Conservation (phyloP, 92 coral and sea anemone species). For the Epizoanthus ramosus region DNA sequence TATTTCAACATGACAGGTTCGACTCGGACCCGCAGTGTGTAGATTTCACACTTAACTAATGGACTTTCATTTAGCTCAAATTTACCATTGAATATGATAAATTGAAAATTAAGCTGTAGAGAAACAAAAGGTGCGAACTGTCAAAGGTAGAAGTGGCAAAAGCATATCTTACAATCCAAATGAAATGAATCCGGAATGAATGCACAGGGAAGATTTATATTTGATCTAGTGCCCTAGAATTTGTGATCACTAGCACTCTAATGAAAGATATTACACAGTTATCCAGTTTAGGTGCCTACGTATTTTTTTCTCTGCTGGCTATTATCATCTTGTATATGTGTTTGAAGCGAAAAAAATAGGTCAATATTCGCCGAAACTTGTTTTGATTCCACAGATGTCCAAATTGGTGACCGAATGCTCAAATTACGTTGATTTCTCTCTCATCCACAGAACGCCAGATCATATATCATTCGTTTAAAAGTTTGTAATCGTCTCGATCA, state of each 20-base stretch:
- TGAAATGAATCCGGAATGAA: too few species aligned
- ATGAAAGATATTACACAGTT: too few species aligned
- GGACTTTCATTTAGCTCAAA: conserved; percentile 33
- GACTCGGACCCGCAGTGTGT: conserved; percentile 17
- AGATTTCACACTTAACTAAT: conserved; percentile 41
- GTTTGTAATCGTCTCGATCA: conserved; percentile 8
- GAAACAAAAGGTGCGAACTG: conserved; percentile 41
- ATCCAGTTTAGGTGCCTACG: too few species aligned
- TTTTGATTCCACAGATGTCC: not conserved
- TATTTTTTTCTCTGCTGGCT: too few species aligned
- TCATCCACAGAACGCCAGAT: not conserved
- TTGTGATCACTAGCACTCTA: too few species aligned
- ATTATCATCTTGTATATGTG: too few species aligned
- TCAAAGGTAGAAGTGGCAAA: not conserved
- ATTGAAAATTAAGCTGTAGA: conserved; percentile 37
- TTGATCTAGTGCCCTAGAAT: too few species aligned
- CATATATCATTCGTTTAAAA: not conserved
- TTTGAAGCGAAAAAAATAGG: not conserved
- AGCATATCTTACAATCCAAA: too few species aligned
- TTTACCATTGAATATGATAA: conserved; percentile 26
- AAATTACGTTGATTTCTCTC: not conserved
- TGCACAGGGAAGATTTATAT: too few species aligned
- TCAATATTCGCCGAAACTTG: not conserved
- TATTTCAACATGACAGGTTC: conserved; percentile 16
- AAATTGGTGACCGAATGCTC: not conserved